phyloP scores from a whole-genome alignment of 2,888 invertebrate species.

The Syritta pipiens region DNA sequence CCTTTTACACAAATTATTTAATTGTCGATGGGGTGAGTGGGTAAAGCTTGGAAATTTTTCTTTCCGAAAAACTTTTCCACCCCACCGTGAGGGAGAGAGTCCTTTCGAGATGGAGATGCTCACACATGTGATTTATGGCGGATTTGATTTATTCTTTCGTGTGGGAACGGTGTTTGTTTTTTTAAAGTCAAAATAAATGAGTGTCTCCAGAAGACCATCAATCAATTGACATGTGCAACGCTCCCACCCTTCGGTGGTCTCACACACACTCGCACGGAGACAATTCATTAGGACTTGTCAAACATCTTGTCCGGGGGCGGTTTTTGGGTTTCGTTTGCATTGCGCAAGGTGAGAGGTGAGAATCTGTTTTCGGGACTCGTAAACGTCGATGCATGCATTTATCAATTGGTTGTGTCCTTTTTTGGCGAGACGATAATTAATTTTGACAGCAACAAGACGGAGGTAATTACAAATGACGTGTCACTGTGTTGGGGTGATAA shows the following conservation, averaged over 20 bases:
- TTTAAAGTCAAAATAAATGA: constrained; percentile 40
- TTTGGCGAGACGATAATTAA: constrained; percentile 51
- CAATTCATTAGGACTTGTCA: constrained; percentile 60
- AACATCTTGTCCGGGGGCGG: constrained; percentile 19
- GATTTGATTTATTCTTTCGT: constrained; percentile 19
- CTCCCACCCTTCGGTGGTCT: constrained; percentile 19
- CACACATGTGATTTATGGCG: constrained; percentile 34
- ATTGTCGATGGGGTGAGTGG: neutral
- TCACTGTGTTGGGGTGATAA: constrained; percentile 28
- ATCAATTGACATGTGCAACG: constrained; percentile 44
- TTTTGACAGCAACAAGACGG: constrained; percentile 43
- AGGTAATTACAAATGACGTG: constrained; percentile 36
- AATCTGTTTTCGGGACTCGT: constrained; percentile 17
- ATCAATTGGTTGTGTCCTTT: constrained; percentile 51
- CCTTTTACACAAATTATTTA: constrained; percentile 66
- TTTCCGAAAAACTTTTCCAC: too few relatives aligned
- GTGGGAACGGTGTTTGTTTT: constrained; percentile 5
- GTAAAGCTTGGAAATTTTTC: neutral
- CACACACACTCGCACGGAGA: too few relatives aligned
- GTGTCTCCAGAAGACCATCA: constrained; percentile 25
- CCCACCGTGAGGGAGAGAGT: too few relatives aligned
- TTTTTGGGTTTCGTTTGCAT: constrained; percentile 42
- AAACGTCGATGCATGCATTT: constrained; percentile 33
- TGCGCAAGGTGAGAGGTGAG: constrained; percentile 63
- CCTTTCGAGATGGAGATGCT: constrained; percentile 7